phyloP scores from a whole-genome alignment of 2,797 vertebrate species.

The Propithecus perrieri region DNA sequence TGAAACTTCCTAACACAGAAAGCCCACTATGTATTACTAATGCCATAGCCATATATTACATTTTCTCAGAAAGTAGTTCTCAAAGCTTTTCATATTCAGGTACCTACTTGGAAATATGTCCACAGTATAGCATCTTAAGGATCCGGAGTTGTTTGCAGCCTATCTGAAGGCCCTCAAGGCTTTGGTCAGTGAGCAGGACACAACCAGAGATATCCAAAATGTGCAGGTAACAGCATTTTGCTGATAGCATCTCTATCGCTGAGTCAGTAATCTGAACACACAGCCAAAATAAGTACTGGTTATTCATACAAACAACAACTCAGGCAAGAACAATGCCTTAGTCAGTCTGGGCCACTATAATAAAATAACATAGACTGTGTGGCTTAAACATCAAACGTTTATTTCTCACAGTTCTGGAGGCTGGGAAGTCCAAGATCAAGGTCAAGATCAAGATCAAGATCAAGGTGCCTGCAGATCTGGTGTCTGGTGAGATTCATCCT shows the following conservation, averaged over 20 bases:
- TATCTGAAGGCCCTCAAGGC: conserved; percentile 82
- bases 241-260: conserved; percentile 86
- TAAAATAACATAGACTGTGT: background rate
- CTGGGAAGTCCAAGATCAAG: background rate
- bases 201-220: conserved; percentile 90
- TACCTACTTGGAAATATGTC: conserved; percentile 84
- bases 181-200: conserved; percentile 86
- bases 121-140: conserved; percentile 88
- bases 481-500: background rate
- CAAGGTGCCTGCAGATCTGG: background rate
- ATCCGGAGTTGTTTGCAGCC: conserved; percentile 86
- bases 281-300: conserved; percentile 38
- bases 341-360: background rate
- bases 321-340: background rate
- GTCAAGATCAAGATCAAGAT: background rate
- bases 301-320: background rate
- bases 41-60: background rate
- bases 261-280: conserved; percentile 88
- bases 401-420: background rate
- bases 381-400: background rate
- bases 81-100: background rate
- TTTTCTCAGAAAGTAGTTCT: background rate
- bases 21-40: background rate
- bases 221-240: conserved; percentile 85
- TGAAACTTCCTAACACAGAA: background rate